Base-by-base conservation (phyloP, 2,888 invertebrate species). In the Drosophila gaucha region DNA sequence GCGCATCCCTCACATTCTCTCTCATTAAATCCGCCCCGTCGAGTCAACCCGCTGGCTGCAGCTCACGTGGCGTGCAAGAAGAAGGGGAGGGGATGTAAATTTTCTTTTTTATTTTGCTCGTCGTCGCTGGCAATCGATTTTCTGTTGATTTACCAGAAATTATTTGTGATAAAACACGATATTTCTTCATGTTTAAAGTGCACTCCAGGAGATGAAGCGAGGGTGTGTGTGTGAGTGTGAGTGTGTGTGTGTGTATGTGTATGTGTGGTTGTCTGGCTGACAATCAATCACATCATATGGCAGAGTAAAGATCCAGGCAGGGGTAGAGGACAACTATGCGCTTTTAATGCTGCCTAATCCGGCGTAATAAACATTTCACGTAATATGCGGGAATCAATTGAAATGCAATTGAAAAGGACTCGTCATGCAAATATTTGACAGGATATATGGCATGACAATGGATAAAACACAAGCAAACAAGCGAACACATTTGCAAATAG, bases 161-260 rank as follows among this genome's bases (percentile, higher is more conserved):
- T 86, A 86, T 89, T 87, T 87, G 90, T 80, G 91, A 91, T 91
- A 91, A 91, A 90, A 89, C 91, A 91, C 90, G 91, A 63, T 89
- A 88, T 89, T 89, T 88, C 87, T 78, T 78, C 85, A 87, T 89
- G 82, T 75, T 90, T 75, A 72, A 82, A 89, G 89, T 87, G 83
- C 80, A 80, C 87, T 85, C 46, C 69, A 80, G 41, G 54, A 72
- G 54, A 50, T 49, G 68, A 44, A 60, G 51, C 69, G 49, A 46
- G 8, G 31, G 46, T 12, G 16, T 41, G 12, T 26, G n/a, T 10
- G 14, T 33, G 3, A 12, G 10, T 1, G 22, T 3, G 33, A 12
- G 10, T 49, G 16, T 12, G 20, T 5, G 36, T 1, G 18, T n/a
- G 22, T n/a, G 22, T 10, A n/a, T n/a, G 6, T 39, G n/a, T 24